Conservation (phyloP, 2,888 invertebrate species). For the Clusia tigrina region DNA sequence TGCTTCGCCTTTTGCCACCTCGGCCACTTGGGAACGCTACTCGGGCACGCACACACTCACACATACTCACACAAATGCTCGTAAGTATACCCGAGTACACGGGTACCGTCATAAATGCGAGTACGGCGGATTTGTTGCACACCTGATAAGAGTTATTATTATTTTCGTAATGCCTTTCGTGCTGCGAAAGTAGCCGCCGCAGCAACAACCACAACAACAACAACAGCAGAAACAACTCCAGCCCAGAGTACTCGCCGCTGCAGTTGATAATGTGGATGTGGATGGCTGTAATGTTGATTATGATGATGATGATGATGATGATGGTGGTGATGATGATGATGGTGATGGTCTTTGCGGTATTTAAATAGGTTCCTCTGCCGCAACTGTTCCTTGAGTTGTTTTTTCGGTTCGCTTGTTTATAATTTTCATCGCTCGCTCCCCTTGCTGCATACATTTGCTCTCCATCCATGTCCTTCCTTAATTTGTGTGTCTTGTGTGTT, state of each 20-base stretch:
- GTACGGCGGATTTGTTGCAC: conserved; percentile 5
- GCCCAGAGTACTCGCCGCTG: not conserved
- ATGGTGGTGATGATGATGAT: not conserved
- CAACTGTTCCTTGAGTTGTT: not conserved
- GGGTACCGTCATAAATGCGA: too few species aligned
- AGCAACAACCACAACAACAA: not conserved
- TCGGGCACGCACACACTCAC: not conserved
- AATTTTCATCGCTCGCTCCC: too few species aligned
- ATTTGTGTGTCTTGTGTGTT: not conserved
- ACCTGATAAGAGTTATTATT: conserved; percentile 2
- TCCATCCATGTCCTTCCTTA: not conserved
- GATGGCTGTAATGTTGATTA: not conserved
- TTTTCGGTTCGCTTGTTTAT: not conserved
- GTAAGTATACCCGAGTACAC: too few species aligned
- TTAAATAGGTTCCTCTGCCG: not conserved
- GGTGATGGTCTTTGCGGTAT: not conserved
- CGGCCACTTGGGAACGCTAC: not conserved
- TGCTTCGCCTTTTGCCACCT: too few species aligned
- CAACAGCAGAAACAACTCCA: not conserved
- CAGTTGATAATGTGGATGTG: not conserved
- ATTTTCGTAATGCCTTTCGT: not conserved
- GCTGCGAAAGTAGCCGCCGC: not conserved
- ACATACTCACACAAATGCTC: too few species aligned
- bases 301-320: not conserved
- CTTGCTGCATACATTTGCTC: too few species aligned